Evolutionary conservation across 2,888 invertebrate genomes (phyloP).

Genomic region (Trichopria drosophilae): DNA sequence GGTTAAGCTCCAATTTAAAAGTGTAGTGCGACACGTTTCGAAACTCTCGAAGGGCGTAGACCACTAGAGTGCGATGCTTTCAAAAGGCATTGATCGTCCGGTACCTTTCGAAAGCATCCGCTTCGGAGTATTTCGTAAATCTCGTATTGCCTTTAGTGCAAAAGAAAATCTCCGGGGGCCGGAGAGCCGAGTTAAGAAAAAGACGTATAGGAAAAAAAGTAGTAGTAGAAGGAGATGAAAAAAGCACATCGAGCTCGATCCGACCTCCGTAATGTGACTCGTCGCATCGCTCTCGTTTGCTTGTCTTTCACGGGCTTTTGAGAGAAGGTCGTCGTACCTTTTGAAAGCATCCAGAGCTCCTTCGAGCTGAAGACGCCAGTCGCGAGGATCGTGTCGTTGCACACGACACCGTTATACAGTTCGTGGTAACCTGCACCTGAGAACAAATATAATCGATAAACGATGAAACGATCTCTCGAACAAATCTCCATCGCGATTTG

Average conservation of each 20-base stretch:
- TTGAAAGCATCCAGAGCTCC: constrained; percentile 98
- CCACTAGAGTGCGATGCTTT: constrained; percentile 47
- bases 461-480: constrained; percentile 34
- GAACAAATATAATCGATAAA: constrained; percentile 55
- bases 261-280: too few relatives aligned
- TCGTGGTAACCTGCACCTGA: constrained; percentile 70
- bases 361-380: constrained; percentile 99
- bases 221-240: constrained; percentile 23
- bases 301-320: too few relatives aligned
- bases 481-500: too few relatives aligned
- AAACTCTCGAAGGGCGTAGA: constrained; percentile 13
- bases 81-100: constrained; percentile 52
- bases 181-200: neutral
- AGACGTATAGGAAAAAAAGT: constrained; percentile 3
- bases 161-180: too few relatives aligned
- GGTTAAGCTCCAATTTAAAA: too few relatives aligned
- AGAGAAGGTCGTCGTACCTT: constrained; percentile 68
- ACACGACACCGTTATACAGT: constrained; percentile 97
- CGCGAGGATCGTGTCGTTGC: constrained; percentile 99
- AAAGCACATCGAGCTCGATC: constrained; percentile 17
- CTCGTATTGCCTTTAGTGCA: too few relatives aligned
- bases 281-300: too few relatives aligned
- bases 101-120: constrained; percentile 58
- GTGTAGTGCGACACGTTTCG: constrained; percentile 18
- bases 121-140: constrained; percentile 16